Percentiles rank a stretch among this genome's conserved stretches.
phyloP scores from a whole-genome alignment of 92 coral and sea anemone species.

The Hydrozoanthus gracilis region DNA sequence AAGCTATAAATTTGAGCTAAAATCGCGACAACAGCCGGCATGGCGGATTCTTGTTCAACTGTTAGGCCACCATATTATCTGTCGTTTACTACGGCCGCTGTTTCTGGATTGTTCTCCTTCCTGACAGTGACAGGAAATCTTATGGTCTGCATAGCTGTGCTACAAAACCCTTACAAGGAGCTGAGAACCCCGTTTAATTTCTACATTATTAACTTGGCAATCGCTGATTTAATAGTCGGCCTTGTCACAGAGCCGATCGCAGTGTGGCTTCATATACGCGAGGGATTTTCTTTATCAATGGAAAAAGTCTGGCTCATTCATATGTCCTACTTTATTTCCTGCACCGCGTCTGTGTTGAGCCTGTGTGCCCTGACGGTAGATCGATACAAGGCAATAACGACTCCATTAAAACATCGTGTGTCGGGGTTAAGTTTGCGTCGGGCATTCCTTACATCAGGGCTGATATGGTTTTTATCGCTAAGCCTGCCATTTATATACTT shows the following conservation, averaged over 20 bases:
- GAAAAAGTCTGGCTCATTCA: conserved; percentile 55
- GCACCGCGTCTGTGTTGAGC: conserved; percentile 84
- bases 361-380: conserved; percentile 83
- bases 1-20: not conserved
- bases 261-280: conserved; percentile 74
- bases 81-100: conserved; percentile 73
- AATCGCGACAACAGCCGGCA: not conserved
- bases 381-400: conserved; percentile 70
- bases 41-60: not conserved
- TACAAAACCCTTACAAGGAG: conserved; percentile 76
- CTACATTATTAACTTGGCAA: conserved; percentile 81
- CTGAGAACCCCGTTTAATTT: conserved; percentile 86
- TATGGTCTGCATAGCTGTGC: conserved; percentile 81
- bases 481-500: conserved; percentile 75
- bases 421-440: conserved; percentile 45
- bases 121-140: conserved; percentile 85
- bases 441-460: conserved; percentile 45
- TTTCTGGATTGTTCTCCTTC: conserved; percentile 67
- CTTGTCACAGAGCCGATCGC: conserved; percentile 83
- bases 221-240: conserved; percentile 90
- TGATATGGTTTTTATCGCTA: conserved; percentile 71
- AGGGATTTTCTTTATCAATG: conserved; percentile 63
- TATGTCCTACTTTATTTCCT: conserved; percentile 80
- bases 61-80: conserved; percentile 64
- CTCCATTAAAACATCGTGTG: conserved; percentile 72